Evolutionary conservation across 2,797 vertebrate genomes (phyloP).

Genomic region (Semaprochilodus insignis): DNA sequence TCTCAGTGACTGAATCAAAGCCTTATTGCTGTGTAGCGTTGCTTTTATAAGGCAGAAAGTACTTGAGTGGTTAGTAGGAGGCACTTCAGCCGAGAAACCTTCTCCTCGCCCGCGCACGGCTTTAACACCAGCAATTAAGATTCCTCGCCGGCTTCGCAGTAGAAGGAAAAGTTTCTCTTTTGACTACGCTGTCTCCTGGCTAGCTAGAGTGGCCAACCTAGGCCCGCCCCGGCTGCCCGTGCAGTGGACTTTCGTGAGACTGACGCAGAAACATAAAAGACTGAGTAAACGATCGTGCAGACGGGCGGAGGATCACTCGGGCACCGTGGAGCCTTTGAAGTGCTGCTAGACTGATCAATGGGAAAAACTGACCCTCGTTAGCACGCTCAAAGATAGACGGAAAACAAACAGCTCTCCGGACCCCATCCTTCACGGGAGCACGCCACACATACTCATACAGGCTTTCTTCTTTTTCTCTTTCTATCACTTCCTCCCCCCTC

Average conservation of each 20-base stretch:
- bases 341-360: slow-evolving; percentile 68
- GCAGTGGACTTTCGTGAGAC: not conserved
- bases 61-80: slow-evolving; percentile 52
- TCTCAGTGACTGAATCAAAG: slow-evolving; percentile 60
- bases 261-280: slow-evolving; percentile 56
- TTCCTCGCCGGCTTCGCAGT: not conserved
- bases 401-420: slow-evolving; percentile 56
- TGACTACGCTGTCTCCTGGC: slow-evolving; percentile 25
- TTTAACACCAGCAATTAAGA: slow-evolving; percentile 56
- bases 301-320: slow-evolving; percentile 68
- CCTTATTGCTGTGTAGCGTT: slow-evolving; percentile 54
- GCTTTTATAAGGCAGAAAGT: slow-evolving; percentile 47
- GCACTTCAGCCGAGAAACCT: slow-evolving; percentile 31
- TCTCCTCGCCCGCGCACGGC: slow-evolving; percentile 35
- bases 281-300: slow-evolving; percentile 66
- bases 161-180: slow-evolving; percentile 44
- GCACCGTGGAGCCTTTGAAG: slow-evolving; percentile 66
- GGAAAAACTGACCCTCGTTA: slow-evolving; percentile 67
- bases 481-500: not conserved
- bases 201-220: not conserved
- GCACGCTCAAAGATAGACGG: slow-evolving; percentile 62
- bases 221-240: not conserved
- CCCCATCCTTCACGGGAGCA: slow-evolving; percentile 5
- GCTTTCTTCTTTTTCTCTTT: not conserved
- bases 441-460: not conserved